Percentiles rank a stretch among this genome's conserved stretches.
These are phyloP conservation scores for Stomatorhinus walkeri DNA, from an alignment of 2,797 vertebrate species.

Conservation along the genomic window DNA sequence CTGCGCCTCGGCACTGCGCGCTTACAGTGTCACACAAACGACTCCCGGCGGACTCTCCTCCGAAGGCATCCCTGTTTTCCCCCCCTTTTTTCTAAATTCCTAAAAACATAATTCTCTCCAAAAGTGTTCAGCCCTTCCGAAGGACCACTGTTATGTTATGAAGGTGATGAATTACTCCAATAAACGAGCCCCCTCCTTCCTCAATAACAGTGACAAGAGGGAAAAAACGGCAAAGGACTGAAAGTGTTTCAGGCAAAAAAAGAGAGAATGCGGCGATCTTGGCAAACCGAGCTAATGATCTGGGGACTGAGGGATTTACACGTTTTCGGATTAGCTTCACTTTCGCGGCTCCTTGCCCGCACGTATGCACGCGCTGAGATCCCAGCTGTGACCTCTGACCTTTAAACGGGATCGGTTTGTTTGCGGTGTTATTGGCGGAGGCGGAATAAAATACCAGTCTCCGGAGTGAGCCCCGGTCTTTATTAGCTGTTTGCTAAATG, in stretches of 20 bases:
- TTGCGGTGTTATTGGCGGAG: constrained; percentile 14
- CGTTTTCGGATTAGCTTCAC: constrained; percentile 58
- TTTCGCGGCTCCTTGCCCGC: neutral
- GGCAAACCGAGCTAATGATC: constrained; percentile 40
- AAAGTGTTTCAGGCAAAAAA: constrained; percentile 55
- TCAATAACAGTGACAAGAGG: constrained; percentile 54
- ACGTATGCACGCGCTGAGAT: neutral
- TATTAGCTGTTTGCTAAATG: constrained; percentile 4
- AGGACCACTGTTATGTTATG: constrained; percentile 83
- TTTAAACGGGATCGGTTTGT: constrained; percentile 12
- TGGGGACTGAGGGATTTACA: constrained; percentile 45
- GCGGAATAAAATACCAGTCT: neutral
- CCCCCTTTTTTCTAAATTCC: constrained; percentile 74
- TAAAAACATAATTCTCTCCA: constrained; percentile 84
- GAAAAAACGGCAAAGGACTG: constrained; percentile 52
- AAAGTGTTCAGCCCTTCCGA: constrained; percentile 76
- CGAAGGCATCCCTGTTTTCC: constrained; percentile 74
- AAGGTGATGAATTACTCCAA: constrained; percentile 98
- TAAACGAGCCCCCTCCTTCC: constrained; percentile 62
- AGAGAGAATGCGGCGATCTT: constrained; percentile 52
- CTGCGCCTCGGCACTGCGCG: constrained; percentile 57
- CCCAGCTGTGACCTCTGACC: constrained; percentile 8
- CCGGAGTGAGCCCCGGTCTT: neutral
- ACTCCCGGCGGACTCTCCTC: constrained; percentile 74
- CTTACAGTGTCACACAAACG: constrained; percentile 78